Evolutionary conservation across 2,797 vertebrate species (phyloP).

Genomic region (Ctenopoma kingsleyae): DNA sequence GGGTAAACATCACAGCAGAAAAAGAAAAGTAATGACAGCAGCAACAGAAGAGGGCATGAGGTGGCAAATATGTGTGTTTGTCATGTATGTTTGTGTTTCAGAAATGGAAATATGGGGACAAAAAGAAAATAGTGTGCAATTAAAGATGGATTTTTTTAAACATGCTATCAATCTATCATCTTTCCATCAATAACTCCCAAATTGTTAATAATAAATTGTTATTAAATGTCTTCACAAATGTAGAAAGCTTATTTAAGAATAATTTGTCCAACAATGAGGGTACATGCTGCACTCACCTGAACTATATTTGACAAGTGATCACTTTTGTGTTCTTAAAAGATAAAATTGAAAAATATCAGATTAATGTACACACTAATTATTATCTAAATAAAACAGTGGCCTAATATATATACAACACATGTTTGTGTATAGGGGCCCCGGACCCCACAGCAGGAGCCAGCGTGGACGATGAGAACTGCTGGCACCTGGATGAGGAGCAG

Average conservation of each 20-base stretch:
- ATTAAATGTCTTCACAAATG: not conserved
- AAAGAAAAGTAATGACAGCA: constrained; percentile 11
- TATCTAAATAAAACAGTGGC: not conserved
- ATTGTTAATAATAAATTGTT: not conserved
- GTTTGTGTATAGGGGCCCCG: constrained; percentile 89
- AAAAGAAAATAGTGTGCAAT: not conserved
- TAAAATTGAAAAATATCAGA: not conserved
- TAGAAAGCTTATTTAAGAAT: not conserved
- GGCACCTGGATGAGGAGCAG: constrained; percentile 99
- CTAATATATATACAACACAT: not conserved
- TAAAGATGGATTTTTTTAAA: too few species aligned
- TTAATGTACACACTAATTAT: not conserved
- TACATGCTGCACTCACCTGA: not conserved
- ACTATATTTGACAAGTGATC: not conserved
- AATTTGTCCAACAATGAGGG: not conserved
- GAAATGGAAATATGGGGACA: not conserved
- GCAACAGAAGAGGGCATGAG: not conserved
- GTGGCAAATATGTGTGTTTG: not conserved
- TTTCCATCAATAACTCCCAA: constrained; percentile 21
- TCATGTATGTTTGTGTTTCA: not conserved
- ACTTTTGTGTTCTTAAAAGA: not conserved
- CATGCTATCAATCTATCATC: constrained; percentile 17
- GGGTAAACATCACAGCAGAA: not conserved
- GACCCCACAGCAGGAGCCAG: constrained; percentile 98
- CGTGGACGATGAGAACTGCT: constrained; percentile 98